Evolutionary conservation across 2,888 invertebrate species (phyloP).

Genomic region (Eulithis testata): DNA sequence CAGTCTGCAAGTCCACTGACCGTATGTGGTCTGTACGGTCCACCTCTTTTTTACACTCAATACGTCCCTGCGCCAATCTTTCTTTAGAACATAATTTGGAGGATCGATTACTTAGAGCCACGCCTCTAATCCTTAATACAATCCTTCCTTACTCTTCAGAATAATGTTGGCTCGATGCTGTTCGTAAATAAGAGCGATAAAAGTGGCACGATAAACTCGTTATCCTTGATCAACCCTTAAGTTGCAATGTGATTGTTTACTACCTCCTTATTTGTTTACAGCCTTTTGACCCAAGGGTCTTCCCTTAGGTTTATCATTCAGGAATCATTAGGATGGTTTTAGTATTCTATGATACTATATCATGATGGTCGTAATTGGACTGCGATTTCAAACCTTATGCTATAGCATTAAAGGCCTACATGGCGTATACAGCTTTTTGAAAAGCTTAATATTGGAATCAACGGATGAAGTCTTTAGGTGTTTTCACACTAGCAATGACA

Average conservation of each 20-base stretch:
- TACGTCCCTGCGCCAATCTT: conserved; percentile 19
- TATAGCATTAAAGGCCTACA: no score
- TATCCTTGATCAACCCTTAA: conserved; percentile 28
- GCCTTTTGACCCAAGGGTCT: no score
- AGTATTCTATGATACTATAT: neutral
- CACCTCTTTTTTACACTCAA: neutral
- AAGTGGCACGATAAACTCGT: conserved; percentile 47
- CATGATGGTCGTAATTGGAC: no score
- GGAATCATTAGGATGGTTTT: neutral
- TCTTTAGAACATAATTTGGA: conserved; percentile 3
- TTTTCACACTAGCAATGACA: no score
- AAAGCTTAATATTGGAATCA: no score
- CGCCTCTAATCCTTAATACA: no score
- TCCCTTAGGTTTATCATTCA: neutral
- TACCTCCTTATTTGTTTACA: neutral
- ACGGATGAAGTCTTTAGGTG: no score
- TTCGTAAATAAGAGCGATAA: conserved; percentile 44
- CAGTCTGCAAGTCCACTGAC: no score
- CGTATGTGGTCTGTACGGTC: no score
- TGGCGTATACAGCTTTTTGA: no score
- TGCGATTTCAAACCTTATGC: no score
- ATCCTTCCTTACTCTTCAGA: neutral
- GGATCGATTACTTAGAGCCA: no score
- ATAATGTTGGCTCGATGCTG: conserved; percentile 34
- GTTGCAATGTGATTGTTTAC: conserved; percentile 14